Evolutionary conservation across 2,797 vertebrate species (phyloP), one percentile per base, ranked within the genome.

Genomic region (Centroberyx gerrardi): DNA sequence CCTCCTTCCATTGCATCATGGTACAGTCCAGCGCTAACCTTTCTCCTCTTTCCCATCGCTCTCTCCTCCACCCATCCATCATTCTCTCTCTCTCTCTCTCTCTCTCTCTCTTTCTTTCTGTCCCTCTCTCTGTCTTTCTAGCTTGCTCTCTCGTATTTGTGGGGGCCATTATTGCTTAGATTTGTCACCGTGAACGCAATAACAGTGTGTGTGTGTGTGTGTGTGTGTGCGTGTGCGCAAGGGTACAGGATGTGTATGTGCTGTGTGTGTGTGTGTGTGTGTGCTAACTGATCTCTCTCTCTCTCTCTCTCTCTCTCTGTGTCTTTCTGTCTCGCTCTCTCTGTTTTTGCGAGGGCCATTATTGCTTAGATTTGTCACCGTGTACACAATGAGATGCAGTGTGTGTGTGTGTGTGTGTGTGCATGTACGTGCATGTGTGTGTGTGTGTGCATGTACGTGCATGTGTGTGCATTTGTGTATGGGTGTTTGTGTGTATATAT

Each of bases 1-100:
- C 3, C 22, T 7, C 33, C 33, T 7, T 7, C 33, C 33, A 22
- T 22, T 33, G 49, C 31, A 46, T 59, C 28, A 51, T 79, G 70
- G 76, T 80, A 78, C 75, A 62, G 54, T 80, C 81, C 60, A 63
- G 40, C 65, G 27, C 62, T 65, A 78, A 86, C 72, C 68, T 74
- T 83, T 88, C 65, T 74, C 31, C 66, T 83, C 22, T 5, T 48
- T 85, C 70, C 68, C 38, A 68, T 76, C 72, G 69, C 38, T 28
- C 73, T 67, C 66, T 74, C 64, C 72, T 62, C 63, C 2, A 78
- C 17, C 29, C 71, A 87, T 85, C 71, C 81, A 81, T 86, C 79
- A 76, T 40, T 12, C 22, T 61, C 40, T 27, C 68, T 62, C 40
- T 55, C 55, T 1, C n/a, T n/a, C n/a, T n/a, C n/a, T 59, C 31